Evolutionary conservation across 2,888 invertebrate species (phyloP).

Genomic region (Chrysodeixis includens): DNA sequence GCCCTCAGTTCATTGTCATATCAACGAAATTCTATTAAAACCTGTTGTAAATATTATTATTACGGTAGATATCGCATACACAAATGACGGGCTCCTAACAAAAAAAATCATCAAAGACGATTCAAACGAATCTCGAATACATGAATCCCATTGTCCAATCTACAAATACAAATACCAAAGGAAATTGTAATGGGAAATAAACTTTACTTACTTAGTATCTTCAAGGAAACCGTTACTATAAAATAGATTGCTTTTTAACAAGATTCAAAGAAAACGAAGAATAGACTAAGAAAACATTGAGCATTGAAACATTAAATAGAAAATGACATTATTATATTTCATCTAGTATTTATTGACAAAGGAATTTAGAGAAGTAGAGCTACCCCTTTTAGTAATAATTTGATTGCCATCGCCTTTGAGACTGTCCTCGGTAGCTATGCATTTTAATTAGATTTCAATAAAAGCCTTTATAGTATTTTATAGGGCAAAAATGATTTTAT

Average conservation of each 20-base stretch:
- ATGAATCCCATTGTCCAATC: neutral
- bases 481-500: constrained; percentile 4
- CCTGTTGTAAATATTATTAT: too few species aligned
- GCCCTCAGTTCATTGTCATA: too few species aligned
- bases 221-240: neutral
- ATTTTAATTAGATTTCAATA: constrained; percentile 59
- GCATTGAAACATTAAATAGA: neutral
- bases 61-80: too few species aligned
- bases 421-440: constrained; percentile 33
- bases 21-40: too few species aligned
- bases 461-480: constrained; percentile 25
- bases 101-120: neutral
- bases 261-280: constrained; percentile 9
- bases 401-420: constrained; percentile 49
- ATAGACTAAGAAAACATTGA: neutral
- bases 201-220: neutral
- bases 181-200: neutral
- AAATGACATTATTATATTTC: constrained; percentile 27
- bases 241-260: constrained; percentile 3
- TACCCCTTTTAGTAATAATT: constrained; percentile 49
- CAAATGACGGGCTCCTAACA: too few species aligned
- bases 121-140: neutral
- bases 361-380: constrained; percentile 29
- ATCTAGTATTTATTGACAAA: constrained; percentile 29
- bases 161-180: neutral